Base-by-base conservation (phyloP, 2,888 invertebrate genomes). In the Hirtodrosophila alboralis region DNA sequence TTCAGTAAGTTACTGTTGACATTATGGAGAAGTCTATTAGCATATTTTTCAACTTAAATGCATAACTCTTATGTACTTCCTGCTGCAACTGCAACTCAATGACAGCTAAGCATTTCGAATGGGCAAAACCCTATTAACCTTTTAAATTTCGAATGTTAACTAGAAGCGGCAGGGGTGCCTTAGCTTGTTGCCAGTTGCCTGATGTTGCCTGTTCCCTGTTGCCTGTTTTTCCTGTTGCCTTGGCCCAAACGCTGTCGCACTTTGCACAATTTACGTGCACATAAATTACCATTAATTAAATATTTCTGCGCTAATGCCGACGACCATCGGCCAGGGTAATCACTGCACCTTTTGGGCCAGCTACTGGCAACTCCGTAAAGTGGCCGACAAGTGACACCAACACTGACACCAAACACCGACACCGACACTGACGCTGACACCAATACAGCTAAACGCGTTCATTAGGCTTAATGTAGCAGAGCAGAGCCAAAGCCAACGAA, bases 271-370 rank as follows among this genome's bases (percentile, higher is more conserved):
- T 89, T 89, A 89, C 89, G 88, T 76, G 83, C 85, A 80, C 89
- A 89, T 89, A 89, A 89, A 89, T 89, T 89, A 87, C 85, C 88
- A 89, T 89, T 89, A 89, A 89, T 89, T 89, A 89, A 89, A 89
- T 78, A 78, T 89, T 89, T 89, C 72, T 79, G 79, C 76, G 65
- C 80, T 83, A 87, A 85, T 81, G 84, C 81, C 66, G 59, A 44
- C 71, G 72, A 48, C 51, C 45, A 69, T 13, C 56, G 71, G 43
- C 52, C 58, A 34, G 61, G 65, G 81, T 81, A 79, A 79, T 84
- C 81, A 78, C 78, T 65, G 75, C 71, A 64, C 80, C 80, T 78
- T 80, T 83, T 64, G 70, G 77, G 73, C 57, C 59, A 70, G 54
- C 52, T 53, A 38, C 59, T 38, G 33, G 63, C 37, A 54, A 30